Evolutionary conservation across 2,797 vertebrate genomes (phyloP), one percentile per base, ranked within the genome.

Genomic region (Microctenopoma stevenorrisi): DNA sequence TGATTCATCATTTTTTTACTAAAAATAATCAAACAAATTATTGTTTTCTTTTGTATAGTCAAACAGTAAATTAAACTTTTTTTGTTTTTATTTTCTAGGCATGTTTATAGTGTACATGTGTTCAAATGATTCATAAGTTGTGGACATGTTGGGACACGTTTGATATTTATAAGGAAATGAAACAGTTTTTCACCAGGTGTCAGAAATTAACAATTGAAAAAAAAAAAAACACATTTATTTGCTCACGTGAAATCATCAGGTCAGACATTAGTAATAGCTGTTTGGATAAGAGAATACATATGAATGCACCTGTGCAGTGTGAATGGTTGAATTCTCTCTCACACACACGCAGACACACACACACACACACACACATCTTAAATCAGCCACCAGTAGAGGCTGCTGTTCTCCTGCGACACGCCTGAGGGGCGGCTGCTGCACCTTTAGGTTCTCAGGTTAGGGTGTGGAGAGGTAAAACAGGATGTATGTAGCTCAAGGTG

Each of bases 321-420:
- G 50, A 52, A 30, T n/a, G 5, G 5, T 35, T 7, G 12, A 15
- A 40, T 47, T 13, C 40, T 10, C 44, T 16, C 57, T 51, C 12
- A 44, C n/a, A 33, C 8, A 33, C 7, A 14, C 37, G 28, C 14
- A 25, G 54, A 54, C 12, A 12, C 37, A 50, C 16, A 33, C 48
- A 25, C 57, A 54, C 12, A 12, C 37, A 48, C n/a, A 33, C 5
- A 28, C 7, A 12, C 33, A 28, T 12, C 35, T 64, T 48, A 66
- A 48, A 30, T 15, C 30, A 18, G 28, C 57, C 13, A n/a, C 89
- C 92, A 91, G 87, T 64, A 89, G 92, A 89, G 90, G 92, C 82
- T 89, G 47, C 83, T 80, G 78, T 85, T 89, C 61, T 65, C 76
- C 79, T 66, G 64, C 62, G 52, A 72, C 72, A 53, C 59, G 3